Percentiles rank a stretch among this genome's conserved stretches.
phyloP scores from a whole-genome alignment of 1,140 invertebrate genomes.

The Paralvinella palmiformis region DNA sequence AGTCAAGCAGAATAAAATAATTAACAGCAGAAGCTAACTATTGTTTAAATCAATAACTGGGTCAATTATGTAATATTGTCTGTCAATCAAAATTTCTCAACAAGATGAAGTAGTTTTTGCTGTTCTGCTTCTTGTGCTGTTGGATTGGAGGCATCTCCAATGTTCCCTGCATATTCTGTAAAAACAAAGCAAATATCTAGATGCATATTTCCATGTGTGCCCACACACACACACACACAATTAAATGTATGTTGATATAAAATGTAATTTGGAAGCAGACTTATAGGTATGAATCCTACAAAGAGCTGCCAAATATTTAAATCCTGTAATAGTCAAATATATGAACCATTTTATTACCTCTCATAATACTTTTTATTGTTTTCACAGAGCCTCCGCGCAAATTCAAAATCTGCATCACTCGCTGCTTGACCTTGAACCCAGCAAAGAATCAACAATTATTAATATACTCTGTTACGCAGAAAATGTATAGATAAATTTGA shows the following conservation, averaged over 20 bases:
- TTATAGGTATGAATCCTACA: neutral
- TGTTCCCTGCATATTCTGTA: conserved; percentile 88
- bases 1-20: too few species aligned
- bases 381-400: conserved; percentile 83
- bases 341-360: conserved; percentile 57
- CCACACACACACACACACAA: neutral
- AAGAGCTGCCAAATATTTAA: neutral
- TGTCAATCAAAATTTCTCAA: conserved; percentile 94
- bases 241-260: neutral
- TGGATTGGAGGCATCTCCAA: conserved; percentile 77
- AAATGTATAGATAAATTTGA: too few species aligned
- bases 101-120: conserved; percentile 82
- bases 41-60: too few species aligned
- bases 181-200: conserved; percentile 26
- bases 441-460: neutral
- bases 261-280: neutral
- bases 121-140: conserved; percentile 83
- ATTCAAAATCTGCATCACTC: conserved; percentile 82
- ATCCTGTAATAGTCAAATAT: neutral
- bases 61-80: too few species aligned
- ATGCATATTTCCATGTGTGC: neutral
- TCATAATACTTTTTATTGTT: conserved; percentile 90
- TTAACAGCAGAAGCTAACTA: too few species aligned
- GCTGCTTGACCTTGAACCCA: conserved; percentile 61
- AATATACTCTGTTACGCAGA: neutral